Percentiles rank a stretch among this genome's conserved stretches.
Conservation (phyloP, 2,113 vertebrate species). For the Pollachius pollachius region DNA sequence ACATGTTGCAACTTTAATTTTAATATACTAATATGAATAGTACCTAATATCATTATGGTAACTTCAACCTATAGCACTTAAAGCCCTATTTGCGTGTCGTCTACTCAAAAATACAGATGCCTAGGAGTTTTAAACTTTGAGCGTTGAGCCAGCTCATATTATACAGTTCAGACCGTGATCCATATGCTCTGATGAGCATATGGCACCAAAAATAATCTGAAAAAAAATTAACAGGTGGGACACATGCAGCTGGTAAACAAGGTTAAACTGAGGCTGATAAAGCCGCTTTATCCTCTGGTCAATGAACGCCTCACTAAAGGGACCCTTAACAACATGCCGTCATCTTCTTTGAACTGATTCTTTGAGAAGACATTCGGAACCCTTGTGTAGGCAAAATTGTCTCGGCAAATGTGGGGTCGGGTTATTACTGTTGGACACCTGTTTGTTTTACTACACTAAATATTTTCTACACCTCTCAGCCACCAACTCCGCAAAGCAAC, state of each 20-base stretch:
- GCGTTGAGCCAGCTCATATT: conserved; percentile 43
- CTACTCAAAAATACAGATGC: too few species aligned
- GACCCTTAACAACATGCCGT: conserved; percentile 12
- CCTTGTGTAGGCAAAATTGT: background rate
- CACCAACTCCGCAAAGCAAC: background rate
- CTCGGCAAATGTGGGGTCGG: background rate
- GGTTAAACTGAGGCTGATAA: conserved; percentile 50
- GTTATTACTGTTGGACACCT: background rate
- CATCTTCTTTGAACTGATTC: conserved; percentile 1
- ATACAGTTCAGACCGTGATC: conserved; percentile 31
- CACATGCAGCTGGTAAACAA: conserved; percentile 23
- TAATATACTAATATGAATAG: too few species aligned
- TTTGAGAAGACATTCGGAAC: conserved; percentile 18
- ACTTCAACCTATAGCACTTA: too few species aligned
- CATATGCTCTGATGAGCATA: conserved; percentile 1
- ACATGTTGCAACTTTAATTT: too few species aligned
- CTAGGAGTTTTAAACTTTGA: too few species aligned
- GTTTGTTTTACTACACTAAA: background rate
- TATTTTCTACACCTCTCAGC: background rate
- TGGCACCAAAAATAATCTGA: background rate
- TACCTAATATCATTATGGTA: too few species aligned
- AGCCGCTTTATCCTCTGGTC: background rate
- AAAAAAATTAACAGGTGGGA: too few species aligned
- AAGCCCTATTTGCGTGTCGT: too few species aligned
- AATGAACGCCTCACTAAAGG: conserved; percentile 15